These are phyloP conservation scores for Marmota monax DNA, from an alignment of 2,113 vertebrate genomes.

Conservation along the genomic window DNA sequence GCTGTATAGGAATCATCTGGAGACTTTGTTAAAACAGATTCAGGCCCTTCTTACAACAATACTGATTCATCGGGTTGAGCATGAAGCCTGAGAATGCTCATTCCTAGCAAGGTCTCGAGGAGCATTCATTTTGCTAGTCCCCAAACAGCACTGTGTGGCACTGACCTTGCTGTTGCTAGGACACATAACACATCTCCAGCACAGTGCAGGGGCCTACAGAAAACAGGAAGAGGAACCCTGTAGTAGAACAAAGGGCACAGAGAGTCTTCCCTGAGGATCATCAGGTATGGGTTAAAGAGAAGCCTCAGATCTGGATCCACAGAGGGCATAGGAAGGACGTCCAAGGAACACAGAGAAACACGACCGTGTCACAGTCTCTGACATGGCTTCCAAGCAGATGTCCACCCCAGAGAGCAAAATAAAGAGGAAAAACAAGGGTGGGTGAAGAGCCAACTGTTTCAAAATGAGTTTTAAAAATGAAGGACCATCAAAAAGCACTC, in stretches of 20 bases:
- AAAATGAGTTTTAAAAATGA: not conserved
- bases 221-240: not conserved
- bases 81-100: not conserved
- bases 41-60: not conserved
- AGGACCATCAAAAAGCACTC: not conserved
- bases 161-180: not conserved
- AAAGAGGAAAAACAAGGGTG: not conserved
- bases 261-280: not conserved
- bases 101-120: not conserved
- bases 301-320: not conserved
- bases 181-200: not conserved
- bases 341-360: not conserved
- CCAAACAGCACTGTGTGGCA: not conserved
- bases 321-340: not conserved
- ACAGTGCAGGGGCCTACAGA: rapidly evolving
- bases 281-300: not conserved
- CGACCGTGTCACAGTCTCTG: not conserved
- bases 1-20: not conserved
- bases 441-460: not conserved
- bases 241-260: not conserved
- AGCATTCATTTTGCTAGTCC: not conserved
- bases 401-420: not conserved
- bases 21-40: not conserved
- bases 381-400: not conserved
- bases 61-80: not conserved